Percentiles rank a stretch among this genome's conserved stretches.
Evolutionary conservation across 1,140 invertebrate genomes (phyloP).

Genomic region (Lepidurus packardi): DNA sequence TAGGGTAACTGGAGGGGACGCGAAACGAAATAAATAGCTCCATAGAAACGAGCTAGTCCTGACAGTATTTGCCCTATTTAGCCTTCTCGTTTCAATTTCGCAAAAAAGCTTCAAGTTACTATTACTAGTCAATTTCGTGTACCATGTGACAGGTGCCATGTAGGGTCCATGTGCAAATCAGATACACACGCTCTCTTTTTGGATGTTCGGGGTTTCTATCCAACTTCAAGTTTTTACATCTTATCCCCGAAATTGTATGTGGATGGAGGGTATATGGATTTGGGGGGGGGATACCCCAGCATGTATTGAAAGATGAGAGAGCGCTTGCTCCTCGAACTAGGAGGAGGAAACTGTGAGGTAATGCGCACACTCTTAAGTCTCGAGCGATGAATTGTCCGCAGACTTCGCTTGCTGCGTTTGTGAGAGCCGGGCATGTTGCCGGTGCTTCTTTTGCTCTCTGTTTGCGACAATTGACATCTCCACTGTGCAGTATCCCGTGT

Average conservation of each 20-base stretch:
- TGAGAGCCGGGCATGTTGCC: background rate
- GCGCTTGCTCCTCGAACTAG: background rate
- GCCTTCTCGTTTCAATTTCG: too few species aligned
- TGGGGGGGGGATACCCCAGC: background rate
- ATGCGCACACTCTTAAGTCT: background rate
- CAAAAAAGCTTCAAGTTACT: too few species aligned
- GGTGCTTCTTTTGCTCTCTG: background rate
- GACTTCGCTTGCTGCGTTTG: slow-evolving; percentile 4
- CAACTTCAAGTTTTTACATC: too few species aligned
- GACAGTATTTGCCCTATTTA: too few species aligned
- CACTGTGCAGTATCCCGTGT: background rate
- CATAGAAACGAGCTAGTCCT: too few species aligned
- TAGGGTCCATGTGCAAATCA: too few species aligned
- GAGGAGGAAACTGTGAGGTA: background rate
- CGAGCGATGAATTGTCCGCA: background rate
- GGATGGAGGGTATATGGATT: too few species aligned
- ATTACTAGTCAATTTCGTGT: too few species aligned
- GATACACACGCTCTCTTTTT: too few species aligned
- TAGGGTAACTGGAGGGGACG: background rate
- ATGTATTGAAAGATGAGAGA: slow-evolving; percentile 2
- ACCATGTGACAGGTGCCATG: too few species aligned
- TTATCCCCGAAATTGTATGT: too few species aligned
- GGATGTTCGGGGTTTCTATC: too few species aligned
- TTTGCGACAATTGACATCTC: background rate
- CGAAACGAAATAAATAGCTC: background rate